phyloP scores from a whole-genome alignment of 1,140 invertebrate genomes.

The Papilio glaucus region DNA sequence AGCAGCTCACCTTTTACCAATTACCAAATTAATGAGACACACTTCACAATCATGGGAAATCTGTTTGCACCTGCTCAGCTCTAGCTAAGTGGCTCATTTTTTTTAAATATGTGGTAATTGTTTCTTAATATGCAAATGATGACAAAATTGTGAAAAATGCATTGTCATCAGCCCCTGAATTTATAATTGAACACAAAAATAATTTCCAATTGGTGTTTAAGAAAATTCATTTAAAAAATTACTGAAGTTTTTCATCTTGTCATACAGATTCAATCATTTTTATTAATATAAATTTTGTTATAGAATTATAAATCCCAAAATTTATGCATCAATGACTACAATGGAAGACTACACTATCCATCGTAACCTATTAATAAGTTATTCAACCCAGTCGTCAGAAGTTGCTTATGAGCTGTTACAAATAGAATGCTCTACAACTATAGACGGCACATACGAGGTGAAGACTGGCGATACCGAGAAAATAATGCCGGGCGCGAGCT shows the following conservation, averaged over 20 bases:
- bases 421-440: constrained; percentile 67
- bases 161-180: too few species aligned
- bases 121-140: too few species aligned
- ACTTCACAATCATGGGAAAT: too few species aligned
- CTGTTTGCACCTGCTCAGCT: too few species aligned
- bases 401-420: constrained; percentile 70
- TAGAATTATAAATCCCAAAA: constrained; percentile 57
- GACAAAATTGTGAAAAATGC: too few species aligned
- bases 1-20: too few species aligned
- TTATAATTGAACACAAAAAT: too few species aligned
- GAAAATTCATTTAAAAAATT: background rate
- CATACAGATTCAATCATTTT: background rate
- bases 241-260: background rate
- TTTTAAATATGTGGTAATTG: too few species aligned
- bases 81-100: too few species aligned
- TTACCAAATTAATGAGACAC: too few species aligned
- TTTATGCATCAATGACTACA: constrained; percentile 54
- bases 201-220: too few species aligned
- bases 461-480: constrained; percentile 63
- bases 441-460: constrained; percentile 67
- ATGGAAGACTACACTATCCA: constrained; percentile 62
- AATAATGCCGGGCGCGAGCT: constrained; percentile 62
- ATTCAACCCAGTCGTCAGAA: constrained; percentile 66
- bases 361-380: constrained; percentile 63
- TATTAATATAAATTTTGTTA: constrained; percentile 42